A percentile compares a stretch with the other conserved stretches of the same genome.
phyloP scores from a whole-genome alignment of 1,140 invertebrate species.

The Rhyzopertha dominica region DNA sequence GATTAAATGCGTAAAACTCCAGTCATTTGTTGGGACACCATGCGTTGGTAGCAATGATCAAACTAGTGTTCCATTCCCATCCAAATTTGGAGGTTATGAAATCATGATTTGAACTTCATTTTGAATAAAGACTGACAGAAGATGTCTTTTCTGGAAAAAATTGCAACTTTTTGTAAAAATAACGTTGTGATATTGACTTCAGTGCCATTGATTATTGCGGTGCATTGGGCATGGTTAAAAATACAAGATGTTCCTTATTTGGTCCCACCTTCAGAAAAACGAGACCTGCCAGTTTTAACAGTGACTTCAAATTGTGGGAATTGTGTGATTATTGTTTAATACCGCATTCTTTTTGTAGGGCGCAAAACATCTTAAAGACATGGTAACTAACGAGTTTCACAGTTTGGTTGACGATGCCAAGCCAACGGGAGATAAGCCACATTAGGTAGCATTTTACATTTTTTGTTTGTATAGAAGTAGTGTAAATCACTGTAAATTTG shows the following conservation, averaged over 20 bases:
- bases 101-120: too few species aligned
- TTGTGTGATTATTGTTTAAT: background rate
- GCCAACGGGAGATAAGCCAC: slow-evolving; percentile 4
- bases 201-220: slow-evolving; percentile 47
- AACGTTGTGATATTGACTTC: slow-evolving; percentile 48
- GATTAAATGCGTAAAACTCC: too few species aligned
- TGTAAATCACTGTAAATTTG: background rate
- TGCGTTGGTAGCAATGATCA: too few species aligned
- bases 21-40: too few species aligned
- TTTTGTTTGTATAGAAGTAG: background rate
- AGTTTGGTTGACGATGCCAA: slow-evolving; percentile 2
- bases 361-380: slow-evolving; percentile 16
- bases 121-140: background rate
- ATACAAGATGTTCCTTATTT: slow-evolving; percentile 49
- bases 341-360: slow-evolving; percentile 8
- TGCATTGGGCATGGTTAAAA: slow-evolving; percentile 51
- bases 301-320: slow-evolving; percentile 32
- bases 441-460: background rate
- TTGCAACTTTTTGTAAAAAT: slow-evolving; percentile 40
- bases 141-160: slow-evolving; percentile 15
- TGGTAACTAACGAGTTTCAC: slow-evolving; percentile 5
- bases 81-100: too few species aligned
- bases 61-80: too few species aligned
- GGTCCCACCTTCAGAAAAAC: slow-evolving; percentile 46
- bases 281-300: slow-evolving; percentile 43